Conservation (phyloP, 2,888 invertebrate genomes). For the Labia minor region DNA sequence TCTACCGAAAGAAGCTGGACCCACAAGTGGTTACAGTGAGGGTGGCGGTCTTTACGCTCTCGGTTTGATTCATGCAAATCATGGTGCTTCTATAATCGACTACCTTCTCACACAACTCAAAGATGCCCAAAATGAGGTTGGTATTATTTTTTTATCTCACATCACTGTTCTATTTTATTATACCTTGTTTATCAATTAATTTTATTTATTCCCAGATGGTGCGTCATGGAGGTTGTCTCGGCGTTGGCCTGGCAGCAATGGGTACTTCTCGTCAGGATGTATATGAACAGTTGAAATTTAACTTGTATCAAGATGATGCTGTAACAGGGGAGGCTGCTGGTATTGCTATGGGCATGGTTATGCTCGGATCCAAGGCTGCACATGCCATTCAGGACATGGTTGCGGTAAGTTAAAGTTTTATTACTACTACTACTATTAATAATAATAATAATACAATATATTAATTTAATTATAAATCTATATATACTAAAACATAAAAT, state of each 20-base stretch:
- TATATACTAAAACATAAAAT: background rate
- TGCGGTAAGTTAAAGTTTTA: slow-evolving; percentile 45
- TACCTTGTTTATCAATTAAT: too few relatives aligned
- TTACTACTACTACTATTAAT: background rate
- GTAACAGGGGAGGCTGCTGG: slow-evolving; percentile 98
- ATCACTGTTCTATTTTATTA: slow-evolving; percentile 9
- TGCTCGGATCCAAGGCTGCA: slow-evolving; percentile 89
- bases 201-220: slow-evolving; percentile 54
- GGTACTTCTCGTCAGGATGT: slow-evolving; percentile 91
- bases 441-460: too few relatives aligned
- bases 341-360: slow-evolving; percentile 98
- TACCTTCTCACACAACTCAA: slow-evolving; percentile 90
- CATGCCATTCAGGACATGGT: slow-evolving; percentile 91
- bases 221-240: slow-evolving; percentile 93
- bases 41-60: slow-evolving; percentile 91
- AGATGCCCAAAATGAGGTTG: slow-evolving; percentile 82
- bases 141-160: background rate
- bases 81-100: slow-evolving; percentile 91
- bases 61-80: slow-evolving; percentile 96
- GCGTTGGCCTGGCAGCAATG: slow-evolving; percentile 95
- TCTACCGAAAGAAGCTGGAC: slow-evolving; percentile 89
- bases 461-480: background rate
- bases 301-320: slow-evolving; percentile 96
- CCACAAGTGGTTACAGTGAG: slow-evolving; percentile 85
- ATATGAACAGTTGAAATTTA: slow-evolving; percentile 93